phyloP scores from a whole-genome alignment of 2,888 invertebrate species.

The Masnerella sp. region DNA sequence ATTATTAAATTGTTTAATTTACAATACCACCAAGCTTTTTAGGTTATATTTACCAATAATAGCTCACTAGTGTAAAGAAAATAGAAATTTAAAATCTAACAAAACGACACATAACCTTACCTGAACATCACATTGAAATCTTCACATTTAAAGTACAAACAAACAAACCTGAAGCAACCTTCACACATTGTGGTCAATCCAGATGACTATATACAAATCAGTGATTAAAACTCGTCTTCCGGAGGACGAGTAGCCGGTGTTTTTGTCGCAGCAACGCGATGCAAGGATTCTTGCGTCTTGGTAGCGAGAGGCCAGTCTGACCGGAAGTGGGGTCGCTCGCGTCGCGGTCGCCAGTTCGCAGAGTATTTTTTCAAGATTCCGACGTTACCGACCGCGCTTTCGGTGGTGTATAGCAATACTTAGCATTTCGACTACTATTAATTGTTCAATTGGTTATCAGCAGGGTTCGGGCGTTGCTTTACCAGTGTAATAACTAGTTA shows the following conservation, averaged over 20 bases:
- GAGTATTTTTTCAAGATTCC: slow-evolving; percentile 1
- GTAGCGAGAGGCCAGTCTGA: slow-evolving; percentile 50
- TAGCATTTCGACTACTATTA: slow-evolving; percentile 38
- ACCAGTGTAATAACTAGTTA: slow-evolving; percentile 7
- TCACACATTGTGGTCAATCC: slow-evolving; percentile 24
- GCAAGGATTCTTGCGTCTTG: slow-evolving; percentile 37
- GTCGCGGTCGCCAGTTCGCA: too few relatives aligned
- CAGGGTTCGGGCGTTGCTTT: slow-evolving; percentile 15
- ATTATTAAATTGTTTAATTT: too few relatives aligned
- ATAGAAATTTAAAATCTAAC: too few relatives aligned
- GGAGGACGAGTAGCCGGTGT: slow-evolving; percentile 11
- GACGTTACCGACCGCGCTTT: slow-evolving; percentile 21
- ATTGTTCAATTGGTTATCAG: slow-evolving; percentile 19
- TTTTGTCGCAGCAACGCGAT: slow-evolving; percentile 12
- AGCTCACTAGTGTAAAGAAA: too few relatives aligned
- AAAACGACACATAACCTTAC: too few relatives aligned
- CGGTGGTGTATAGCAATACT: slow-evolving; percentile 43
- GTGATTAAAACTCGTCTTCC: slow-evolving; percentile 4
- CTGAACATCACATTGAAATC: too few relatives aligned
- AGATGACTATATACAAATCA: not conserved
- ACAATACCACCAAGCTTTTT: too few relatives aligned
- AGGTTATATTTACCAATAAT: too few relatives aligned
- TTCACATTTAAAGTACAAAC: too few relatives aligned
- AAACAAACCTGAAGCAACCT: slow-evolving; percentile 37
- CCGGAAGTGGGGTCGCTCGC: slow-evolving; percentile 13